These are phyloP conservation scores for Yasuhikotakia modesta DNA, from an alignment of 2,797 vertebrate genomes.

Conservation along the genomic window DNA sequence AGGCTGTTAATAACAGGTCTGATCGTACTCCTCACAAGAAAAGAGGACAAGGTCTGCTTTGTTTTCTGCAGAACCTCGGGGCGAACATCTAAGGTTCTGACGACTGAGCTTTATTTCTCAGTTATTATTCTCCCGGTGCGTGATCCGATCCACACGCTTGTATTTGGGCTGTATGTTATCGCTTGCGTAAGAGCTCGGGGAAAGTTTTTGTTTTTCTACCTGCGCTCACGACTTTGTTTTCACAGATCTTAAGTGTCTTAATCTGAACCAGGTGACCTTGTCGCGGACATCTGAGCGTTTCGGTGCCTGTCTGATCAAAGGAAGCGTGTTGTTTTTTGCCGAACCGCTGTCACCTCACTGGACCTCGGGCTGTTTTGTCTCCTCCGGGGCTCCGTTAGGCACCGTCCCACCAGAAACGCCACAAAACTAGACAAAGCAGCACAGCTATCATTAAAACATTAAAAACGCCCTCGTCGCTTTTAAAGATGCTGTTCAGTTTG, in stretches of 20 bases:
- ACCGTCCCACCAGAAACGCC: slow-evolving; percentile 16
- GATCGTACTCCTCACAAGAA: slow-evolving; percentile 64
- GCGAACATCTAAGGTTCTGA: slow-evolving; percentile 57
- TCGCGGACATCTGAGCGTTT: slow-evolving; percentile 41
- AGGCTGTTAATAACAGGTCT: slow-evolving; percentile 66
- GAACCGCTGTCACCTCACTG: neutral
- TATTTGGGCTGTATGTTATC: slow-evolving; percentile 56
- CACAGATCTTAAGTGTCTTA: slow-evolving; percentile 30
- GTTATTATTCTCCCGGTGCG: slow-evolving; percentile 53
- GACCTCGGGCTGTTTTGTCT: slow-evolving; percentile 14
- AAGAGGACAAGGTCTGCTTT: slow-evolving; percentile 71
- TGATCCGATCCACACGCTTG: slow-evolving; percentile 53
- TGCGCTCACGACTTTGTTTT: slow-evolving; percentile 47
- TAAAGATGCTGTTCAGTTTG: slow-evolving; percentile 43
- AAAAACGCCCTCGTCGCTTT: slow-evolving; percentile 44
- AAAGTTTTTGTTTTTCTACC: slow-evolving; percentile 26
- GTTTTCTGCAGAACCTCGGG: slow-evolving; percentile 69
- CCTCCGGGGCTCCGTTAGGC: slow-evolving; percentile 12
- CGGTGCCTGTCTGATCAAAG: slow-evolving; percentile 3
- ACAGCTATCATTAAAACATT: slow-evolving; percentile 36
- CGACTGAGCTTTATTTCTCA: slow-evolving; percentile 39
- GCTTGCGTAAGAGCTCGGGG: slow-evolving; percentile 44
- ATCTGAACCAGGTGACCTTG: slow-evolving; percentile 35
- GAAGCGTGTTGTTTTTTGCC: neutral
- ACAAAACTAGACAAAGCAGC: slow-evolving; percentile 29